A percentile compares a stretch with the other conserved stretches of the same genome.
phyloP scores from a whole-genome alignment of 2,113 vertebrate genomes.

The Tragelaphus imberbis region DNA sequence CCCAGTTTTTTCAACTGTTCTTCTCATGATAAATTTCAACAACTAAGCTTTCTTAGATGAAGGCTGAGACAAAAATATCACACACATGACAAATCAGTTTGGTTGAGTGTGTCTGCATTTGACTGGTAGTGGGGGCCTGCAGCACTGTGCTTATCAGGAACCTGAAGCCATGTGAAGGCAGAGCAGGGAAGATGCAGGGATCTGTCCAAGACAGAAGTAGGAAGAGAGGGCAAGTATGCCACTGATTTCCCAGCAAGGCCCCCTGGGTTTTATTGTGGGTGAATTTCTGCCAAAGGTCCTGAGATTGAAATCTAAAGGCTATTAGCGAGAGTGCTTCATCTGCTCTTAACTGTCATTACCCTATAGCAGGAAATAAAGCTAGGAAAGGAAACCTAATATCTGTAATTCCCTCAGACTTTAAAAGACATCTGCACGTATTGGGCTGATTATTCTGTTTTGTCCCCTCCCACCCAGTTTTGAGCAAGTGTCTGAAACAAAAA shows the following conservation, averaged over 20 bases:
- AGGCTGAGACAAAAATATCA: background rate
- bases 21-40: background rate
- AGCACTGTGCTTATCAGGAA: background rate
- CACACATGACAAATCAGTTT: background rate
- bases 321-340: background rate
- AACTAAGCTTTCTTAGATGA: background rate
- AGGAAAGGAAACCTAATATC: constrained; percentile 45
- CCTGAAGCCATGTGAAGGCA: background rate
- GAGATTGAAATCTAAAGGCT: constrained; percentile 14
- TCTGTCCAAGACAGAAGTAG: background rate
- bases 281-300: background rate
- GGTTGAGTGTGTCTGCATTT: background rate
- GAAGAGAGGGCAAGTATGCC: background rate
- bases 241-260: background rate
- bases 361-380: constrained; percentile 17
- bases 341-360: constrained; percentile 8
- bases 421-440: background rate
- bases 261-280: background rate
- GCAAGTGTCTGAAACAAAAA: background rate
- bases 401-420: constrained; percentile 13
- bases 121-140: background rate
- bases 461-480: background rate
- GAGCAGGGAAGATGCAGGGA: background rate
- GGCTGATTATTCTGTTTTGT: background rate
- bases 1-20: background rate